Evolutionary conservation across 2,113 vertebrate species (phyloP).

Genomic region (Rattus rattus): DNA sequence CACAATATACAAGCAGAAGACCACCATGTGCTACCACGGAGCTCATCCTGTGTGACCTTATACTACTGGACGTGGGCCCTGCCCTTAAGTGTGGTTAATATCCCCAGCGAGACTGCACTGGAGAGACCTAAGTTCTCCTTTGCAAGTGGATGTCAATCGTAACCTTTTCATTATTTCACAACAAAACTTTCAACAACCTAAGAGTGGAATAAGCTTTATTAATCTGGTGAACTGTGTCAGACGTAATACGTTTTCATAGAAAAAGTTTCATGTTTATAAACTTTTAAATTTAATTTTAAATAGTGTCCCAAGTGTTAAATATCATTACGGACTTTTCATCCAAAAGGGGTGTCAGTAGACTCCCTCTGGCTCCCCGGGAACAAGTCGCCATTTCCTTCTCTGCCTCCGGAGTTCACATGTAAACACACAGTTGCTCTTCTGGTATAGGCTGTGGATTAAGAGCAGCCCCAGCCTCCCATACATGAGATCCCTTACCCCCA

Average conservation of each 20-base stretch:
- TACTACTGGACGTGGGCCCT: not conserved
- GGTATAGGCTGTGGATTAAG: not conserved
- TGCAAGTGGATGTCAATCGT: not conserved
- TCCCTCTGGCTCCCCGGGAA: not conserved
- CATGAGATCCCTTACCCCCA: not conserved
- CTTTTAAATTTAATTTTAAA: not conserved
- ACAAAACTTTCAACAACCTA: not conserved
- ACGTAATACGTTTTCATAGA: not conserved
- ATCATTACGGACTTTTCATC: not conserved
- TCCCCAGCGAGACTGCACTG: rapidly evolving
- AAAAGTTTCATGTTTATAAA: not conserved
- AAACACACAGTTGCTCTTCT: not conserved
- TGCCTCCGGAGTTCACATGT: not conserved
- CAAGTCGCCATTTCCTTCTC: no score
- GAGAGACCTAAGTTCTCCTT: not conserved
- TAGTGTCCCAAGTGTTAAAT: not conserved
- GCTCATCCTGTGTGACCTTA: not conserved
- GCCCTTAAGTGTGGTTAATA: not conserved
- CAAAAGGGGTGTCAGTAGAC: no score
- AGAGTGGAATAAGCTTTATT: not conserved
- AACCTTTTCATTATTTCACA: not conserved
- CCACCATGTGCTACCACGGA: not conserved
- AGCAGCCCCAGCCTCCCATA: not conserved
- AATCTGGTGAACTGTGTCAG: not conserved
- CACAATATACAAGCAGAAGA: not conserved